Conservation (phyloP, 2,888 invertebrate species). For the Gastrophysa polygoni region DNA sequence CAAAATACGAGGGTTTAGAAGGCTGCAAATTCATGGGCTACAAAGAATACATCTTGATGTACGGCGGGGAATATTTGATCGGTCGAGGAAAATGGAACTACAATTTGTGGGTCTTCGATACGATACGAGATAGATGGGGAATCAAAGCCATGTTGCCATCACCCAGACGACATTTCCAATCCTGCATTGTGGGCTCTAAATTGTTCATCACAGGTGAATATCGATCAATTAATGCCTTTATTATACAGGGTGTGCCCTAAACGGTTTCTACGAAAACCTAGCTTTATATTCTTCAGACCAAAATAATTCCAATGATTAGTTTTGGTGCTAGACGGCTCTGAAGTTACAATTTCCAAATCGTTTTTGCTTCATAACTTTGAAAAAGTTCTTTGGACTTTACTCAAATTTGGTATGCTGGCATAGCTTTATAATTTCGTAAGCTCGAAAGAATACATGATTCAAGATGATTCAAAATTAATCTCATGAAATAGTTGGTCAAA, state of each 20-base stretch:
- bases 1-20: constrained; percentile 39
- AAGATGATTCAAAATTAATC: too few relatives aligned
- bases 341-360: too few relatives aligned
- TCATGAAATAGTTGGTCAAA: too few relatives aligned
- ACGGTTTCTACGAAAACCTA: too few relatives aligned
- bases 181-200: constrained; percentile 48
- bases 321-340: too few relatives aligned
- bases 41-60: constrained; percentile 51
- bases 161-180: constrained; percentile 53
- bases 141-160: constrained; percentile 47
- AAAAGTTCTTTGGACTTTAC: too few relatives aligned
- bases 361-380: too few relatives aligned
- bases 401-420: too few relatives aligned
- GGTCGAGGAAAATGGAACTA: constrained; percentile 53
- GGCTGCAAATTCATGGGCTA: constrained; percentile 50
- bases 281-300: too few relatives aligned
- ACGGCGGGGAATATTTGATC: constrained; percentile 52
- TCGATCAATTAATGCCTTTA: neutral
- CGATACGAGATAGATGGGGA: constrained; percentile 49
- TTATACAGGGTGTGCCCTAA: neutral
- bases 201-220: constrained; percentile 50
- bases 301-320: too few relatives aligned
- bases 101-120: constrained; percentile 52
- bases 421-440: too few relatives aligned
- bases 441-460: too few relatives aligned